Conservation (phyloP, 2,113 vertebrate species). For the Phyllostomus hastatus region DNA sequence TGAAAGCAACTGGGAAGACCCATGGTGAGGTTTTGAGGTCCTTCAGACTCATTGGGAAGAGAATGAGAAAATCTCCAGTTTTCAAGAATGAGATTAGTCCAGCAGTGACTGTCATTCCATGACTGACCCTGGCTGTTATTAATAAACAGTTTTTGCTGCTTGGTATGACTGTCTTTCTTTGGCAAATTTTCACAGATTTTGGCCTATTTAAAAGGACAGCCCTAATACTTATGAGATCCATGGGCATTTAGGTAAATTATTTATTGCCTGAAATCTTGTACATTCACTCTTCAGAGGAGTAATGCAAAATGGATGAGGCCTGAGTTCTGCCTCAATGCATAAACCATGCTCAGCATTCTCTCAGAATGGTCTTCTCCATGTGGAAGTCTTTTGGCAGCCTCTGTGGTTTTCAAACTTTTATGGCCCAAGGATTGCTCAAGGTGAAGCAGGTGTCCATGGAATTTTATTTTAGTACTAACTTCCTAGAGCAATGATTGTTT, state of each 20-base stretch:
- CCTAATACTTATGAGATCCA: slow-evolving; percentile 58
- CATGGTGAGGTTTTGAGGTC: not conserved
- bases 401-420: slow-evolving; percentile 76
- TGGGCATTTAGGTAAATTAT: slow-evolving; percentile 78
- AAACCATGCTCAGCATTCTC: slow-evolving; percentile 68
- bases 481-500: not conserved
- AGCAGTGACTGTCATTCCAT: not conserved
- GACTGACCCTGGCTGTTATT: not conserved
- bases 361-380: slow-evolving; percentile 64
- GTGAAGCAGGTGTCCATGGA: slow-evolving; percentile 17
- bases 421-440: slow-evolving; percentile 43
- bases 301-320: slow-evolving; percentile 78
- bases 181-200: slow-evolving; percentile 57
- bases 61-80: not conserved
- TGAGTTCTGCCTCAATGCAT: slow-evolving; percentile 74
- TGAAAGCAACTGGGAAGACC: not conserved
- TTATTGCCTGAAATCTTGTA: slow-evolving; percentile 73
- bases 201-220: slow-evolving; percentile 69
- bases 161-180: not conserved
- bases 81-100: not conserved
- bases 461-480: slow-evolving; percentile 60
- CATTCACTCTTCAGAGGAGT: slow-evolving; percentile 75
- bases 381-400: slow-evolving; percentile 65
- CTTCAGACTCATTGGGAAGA: not conserved
- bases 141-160: not conserved